Evolutionary conservation across 2,797 vertebrate genomes (phyloP), one percentile per base, ranked within the genome.

Genomic region (Euthynnus affinis): DNA sequence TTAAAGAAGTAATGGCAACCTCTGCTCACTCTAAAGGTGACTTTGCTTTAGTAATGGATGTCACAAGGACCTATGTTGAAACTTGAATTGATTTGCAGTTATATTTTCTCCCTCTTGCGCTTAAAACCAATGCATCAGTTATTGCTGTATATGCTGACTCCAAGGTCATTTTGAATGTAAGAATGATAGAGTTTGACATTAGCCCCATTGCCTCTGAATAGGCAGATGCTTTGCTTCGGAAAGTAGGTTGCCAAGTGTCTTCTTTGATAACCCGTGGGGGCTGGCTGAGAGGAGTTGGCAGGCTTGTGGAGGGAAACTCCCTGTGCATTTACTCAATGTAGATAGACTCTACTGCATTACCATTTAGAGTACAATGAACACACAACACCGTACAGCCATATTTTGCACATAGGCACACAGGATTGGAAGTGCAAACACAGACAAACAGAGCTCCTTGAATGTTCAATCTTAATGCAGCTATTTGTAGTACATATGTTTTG

Each of bases 161-260:
- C 93, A 93, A 95, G 95, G 94, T 95, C 92, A 89, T 94, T 92
- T 88, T 89, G 87, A 91, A 88, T 82, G 86, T 92, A 92, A 91
- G 93, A 94, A 93, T 91, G 89, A 94, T 93, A 86, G 89, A 94
- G 91, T 91, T 90, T 94, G 94, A 94, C 91, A 84, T 92, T 90
- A 91, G 86, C 89, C 86, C 91, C 90, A 63, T 84, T 85, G 91
- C 83, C 59, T 93, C 78, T 87, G 87, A 93, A 89, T 81, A 86
- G 92, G 88, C 93, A 94, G 94, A 95, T 94, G 94, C 93, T 94
- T 87, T 78, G 86, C 91, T 91, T 91, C 65, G 67, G 86, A 90
- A 93, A 91, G 91, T 90, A 89, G 93, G 90, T 92, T 94, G 92
- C 94, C 93, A 94, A 94, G 91, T 95, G 95, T 94, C 94, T 93